Base-by-base conservation (phyloP, 2,797 vertebrate genomes). In the Selene dorsalis region DNA sequence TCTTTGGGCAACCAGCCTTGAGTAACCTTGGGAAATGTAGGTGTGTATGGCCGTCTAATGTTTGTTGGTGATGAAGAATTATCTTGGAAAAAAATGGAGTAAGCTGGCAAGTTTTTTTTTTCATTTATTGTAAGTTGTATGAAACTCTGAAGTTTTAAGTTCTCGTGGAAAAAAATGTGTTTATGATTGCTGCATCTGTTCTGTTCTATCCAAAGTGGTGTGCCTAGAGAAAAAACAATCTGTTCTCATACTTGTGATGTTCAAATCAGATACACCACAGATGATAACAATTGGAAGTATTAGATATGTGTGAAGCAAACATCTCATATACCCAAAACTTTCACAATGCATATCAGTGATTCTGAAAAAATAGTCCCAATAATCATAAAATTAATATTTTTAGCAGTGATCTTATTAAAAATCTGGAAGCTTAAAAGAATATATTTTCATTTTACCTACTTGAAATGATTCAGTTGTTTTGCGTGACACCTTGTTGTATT, bases 111-210 rank as follows among this genome's bases (percentile, higher is more conserved):
- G 24, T 52, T 24, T 58, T 26, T 58, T 26, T 56, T 14, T 73
- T 67, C 13, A 30, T 74, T 73, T 77, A 57, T 59, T 64, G 11
- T 57, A 32, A 59, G 45, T 73, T 73, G 61, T 69, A 22, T 74
- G 22, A 77, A 72, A 67, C 28, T 38, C 41, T 64, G 4, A 8
- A 24, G 18, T 63, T 83, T 73, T 18, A 24, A n/a, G 8, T 65
- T 62, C 61, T 53, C 10, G 20, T 75, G 14, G 53, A 60, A 70
- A 61, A 30, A 32, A 41, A 10, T 17, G 14, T 16, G 9, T 73
- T 82, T 58, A 43, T 26, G 48, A 80, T 79, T 75, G 50, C 8
- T 41, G 9, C 20, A 39, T 50, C 28, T 32, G 12, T 8, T 55
- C 12, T 28, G 14, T 20, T 69, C 3, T 30, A n/a, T 59, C 22